Base-by-base conservation (phyloP, 2,113 vertebrate genomes). In the Mirounga angustirostris region DNA sequence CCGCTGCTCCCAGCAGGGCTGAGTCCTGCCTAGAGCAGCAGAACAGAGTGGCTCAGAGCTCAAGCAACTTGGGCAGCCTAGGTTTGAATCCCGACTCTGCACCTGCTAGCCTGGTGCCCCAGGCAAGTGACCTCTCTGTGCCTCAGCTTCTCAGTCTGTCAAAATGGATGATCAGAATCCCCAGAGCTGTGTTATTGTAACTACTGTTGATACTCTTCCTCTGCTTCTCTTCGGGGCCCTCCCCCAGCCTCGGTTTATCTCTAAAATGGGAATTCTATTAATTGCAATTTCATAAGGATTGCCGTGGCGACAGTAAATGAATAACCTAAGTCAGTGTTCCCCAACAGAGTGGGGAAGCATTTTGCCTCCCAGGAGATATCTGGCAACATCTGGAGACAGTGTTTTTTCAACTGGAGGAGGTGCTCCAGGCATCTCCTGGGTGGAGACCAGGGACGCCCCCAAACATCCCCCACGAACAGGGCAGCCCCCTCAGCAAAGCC, bases 381-480 rank as follows among this genome's bases (percentile, higher is more conserved):
- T 33, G 52, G 61, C 52, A 81, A 71, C 63, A 43, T 33, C 93
- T 59, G 84, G 22, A 67, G 36, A 71, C 63, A 21, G 50, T 26
- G 28, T 79, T 67, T 80, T 50, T 28, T 61, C 28, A 50, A 50
- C 74, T 21, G 52, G 50, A 36, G 65, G 28, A 69, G 28, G 1
- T 58, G 74, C 78, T 11, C 0, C 74, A 22, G 40, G 84, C 52
- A 2, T 40, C 33, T 24, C 3, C 6, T 1, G 52, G 40, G 85
- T 8, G 7, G 24, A 52, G 76, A 24, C 22, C 21, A 46, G 36
- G 40, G 67, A 9, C 3, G 46, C 84, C 15, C 50, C 65, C 33
- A 2, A 6, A 18, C 21, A 4, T 15, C 74, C 61, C 30, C 16
- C 30, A 10, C 0, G 16, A 33, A 5, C 28, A 0, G 67, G 69